These are phyloP conservation scores for Nycteola revayana DNA, from an alignment of 2,888 invertebrate species.

Conservation along the genomic window DNA sequence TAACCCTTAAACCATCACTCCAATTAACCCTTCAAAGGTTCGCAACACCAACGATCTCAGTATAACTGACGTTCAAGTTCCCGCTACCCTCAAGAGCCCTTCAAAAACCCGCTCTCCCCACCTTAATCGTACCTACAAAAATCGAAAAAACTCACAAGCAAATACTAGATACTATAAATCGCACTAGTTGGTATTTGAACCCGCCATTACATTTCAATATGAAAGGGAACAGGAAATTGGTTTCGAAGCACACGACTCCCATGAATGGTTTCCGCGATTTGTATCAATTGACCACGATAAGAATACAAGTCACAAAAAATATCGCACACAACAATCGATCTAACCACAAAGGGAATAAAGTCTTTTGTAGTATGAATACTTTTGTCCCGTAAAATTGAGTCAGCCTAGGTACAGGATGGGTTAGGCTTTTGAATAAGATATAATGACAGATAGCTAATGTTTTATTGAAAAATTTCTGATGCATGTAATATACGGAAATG, in stretches of 20 bases:
- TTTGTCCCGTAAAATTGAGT: conserved; percentile 17
- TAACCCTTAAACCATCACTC: too few species aligned
- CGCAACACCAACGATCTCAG: too few species aligned
- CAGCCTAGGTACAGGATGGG: conserved; percentile 35
- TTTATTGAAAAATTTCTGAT: conserved; percentile 42
- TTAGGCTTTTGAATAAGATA: conserved; percentile 40
- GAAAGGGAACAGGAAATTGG: conserved; percentile 77
- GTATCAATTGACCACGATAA: conserved; percentile 53
- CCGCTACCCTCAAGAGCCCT: too few species aligned
- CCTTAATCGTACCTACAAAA: conserved; percentile 5
- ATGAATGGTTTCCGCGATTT: conserved; percentile 70
- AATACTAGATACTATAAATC: conserved; percentile 36
- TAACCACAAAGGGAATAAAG: conserved; percentile 19
- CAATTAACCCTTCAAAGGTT: too few species aligned
- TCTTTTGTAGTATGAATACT: conserved; percentile 16
- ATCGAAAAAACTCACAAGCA: conserved; percentile 5
- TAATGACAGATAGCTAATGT: conserved; percentile 47
- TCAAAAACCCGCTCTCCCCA: too few species aligned
- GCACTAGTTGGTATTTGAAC: conserved; percentile 45
- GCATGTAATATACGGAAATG: conserved; percentile 40
- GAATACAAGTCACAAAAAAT: conserved; percentile 33
- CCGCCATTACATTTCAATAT: conserved; percentile 74
- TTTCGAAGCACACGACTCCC: conserved; percentile 66
- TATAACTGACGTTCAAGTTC: too few species aligned
- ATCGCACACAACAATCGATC: conserved; percentile 33